Base-by-base conservation (phyloP, 2,888 invertebrate species). In the Xestia ashworthii region DNA sequence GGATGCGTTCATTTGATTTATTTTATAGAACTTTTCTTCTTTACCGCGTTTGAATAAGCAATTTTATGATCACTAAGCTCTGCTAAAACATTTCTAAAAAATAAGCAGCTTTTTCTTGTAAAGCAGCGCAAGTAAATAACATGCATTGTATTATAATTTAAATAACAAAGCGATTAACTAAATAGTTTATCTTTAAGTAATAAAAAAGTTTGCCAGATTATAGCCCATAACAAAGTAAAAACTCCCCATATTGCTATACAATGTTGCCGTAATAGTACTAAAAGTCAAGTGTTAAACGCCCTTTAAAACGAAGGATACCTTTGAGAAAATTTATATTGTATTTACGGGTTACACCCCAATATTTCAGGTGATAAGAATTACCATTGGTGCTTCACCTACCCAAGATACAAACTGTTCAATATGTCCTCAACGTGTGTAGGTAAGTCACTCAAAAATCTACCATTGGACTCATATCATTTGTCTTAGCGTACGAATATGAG, bases 141-240 rank as follows among this genome's bases (percentile, higher is more conserved):
- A 9, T 12, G n/a, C 22, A 41, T 16, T 46, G 16, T 16, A 14
- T n/a, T 66, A 48, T 48, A 41, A 19, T n/a, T 22, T 32, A 75
- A 64, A 67, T 64, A 25, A 44, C 48, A 50, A 71, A 55, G 60
- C 41, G 44, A 69, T 74, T 16, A 53, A 46, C 11, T 55, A 22
- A 68, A 44, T 62, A 68, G 16, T 82, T 76, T 68, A 82, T 82
- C 38, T 55, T n/a, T 16, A 14, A 22, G 64, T 50, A n/a, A 64
- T 80, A 65, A 80, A 80, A 50, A 32, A 3, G 5, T 55, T 41
- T 22, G 81, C 11, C 58, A 67, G 44, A 69, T 62, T 2, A 80
- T 50, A 19, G 68, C 62, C 46, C 55, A 38, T 75, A 22, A 75
- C 53, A 64, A 67, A 68, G 60, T 65, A 50, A 44, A 67, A 11